Evolutionary conservation across 2,113 vertebrate species (phyloP).

Genomic region (Sorex araneus): DNA sequence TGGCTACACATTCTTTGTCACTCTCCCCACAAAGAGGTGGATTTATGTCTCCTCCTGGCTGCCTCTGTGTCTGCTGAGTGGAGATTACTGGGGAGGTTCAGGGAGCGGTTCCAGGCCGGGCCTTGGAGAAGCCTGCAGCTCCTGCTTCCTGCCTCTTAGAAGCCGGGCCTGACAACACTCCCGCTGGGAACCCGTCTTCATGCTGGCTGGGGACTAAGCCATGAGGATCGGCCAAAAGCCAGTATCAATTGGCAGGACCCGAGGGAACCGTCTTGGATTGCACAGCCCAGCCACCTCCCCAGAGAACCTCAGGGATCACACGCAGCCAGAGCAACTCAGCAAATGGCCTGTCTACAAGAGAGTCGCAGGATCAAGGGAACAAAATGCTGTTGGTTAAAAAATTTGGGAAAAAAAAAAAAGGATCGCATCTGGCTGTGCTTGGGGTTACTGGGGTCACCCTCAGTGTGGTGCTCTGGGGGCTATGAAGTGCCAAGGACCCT

Average conservation of each 20-base stretch:
- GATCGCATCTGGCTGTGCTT: too few relatives aligned
- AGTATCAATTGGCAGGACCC: not conserved
- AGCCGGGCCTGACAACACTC: not conserved
- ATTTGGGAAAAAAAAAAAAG: too few relatives aligned
- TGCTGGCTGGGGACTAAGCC: not conserved
- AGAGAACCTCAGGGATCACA: not conserved
- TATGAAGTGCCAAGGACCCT: too few relatives aligned
- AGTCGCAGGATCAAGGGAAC: not conserved
- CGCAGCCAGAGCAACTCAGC: not conserved
- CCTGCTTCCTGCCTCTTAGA: not conserved
- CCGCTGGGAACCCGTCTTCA: not conserved
- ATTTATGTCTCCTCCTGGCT: not conserved
- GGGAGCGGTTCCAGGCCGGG: rapidly evolving
- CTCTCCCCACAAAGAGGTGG: not conserved
- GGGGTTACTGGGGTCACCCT: too few relatives aligned
- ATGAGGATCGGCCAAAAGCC: not conserved
- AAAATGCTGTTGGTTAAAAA: too few relatives aligned
- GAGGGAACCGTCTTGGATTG: not conserved
- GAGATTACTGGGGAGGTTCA: not conserved
- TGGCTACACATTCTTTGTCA: slow-evolving; percentile 6
- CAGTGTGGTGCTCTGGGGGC: too few relatives aligned
- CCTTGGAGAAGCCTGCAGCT: not conserved
- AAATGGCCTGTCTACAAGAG: not conserved
- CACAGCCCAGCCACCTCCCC: too few relatives aligned
- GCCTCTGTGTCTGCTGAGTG: not conserved